Evolutionary conservation across 1,140 invertebrate species (phyloP), one percentile per base, ranked within the genome.

Genomic region (Heliconius congener): DNA sequence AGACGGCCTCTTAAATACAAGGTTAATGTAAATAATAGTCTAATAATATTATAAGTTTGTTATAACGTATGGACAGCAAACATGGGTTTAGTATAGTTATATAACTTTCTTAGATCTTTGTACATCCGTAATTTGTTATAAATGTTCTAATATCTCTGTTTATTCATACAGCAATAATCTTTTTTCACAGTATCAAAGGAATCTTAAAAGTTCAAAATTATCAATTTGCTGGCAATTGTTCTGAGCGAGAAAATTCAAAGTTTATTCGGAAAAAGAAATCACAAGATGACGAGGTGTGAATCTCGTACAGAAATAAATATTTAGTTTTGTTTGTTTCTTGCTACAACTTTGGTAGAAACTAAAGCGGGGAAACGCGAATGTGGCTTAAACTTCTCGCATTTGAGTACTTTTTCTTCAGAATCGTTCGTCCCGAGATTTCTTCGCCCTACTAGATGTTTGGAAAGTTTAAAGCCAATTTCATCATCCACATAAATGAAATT

Each of bases 341-440:
- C 46, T 72, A 76, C 74, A 72, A 79, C 73, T 78, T 78, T 30
- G 16, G 60, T 66, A 27, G 60, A 34, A 79, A 74, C 52, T 73
- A 55, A 37, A 57, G 52, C 55, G 72, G 18, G 39, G 34, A 19
- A 78, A 74, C 60, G 34, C 55, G 71, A 74, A 30, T 76, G 76
- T 71, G 76, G 76, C 60, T 55, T 30, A 77, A 79, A 79, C 73
- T 79, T 50, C 23, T 71, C 23, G 73, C 71, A 79, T 73, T 79
- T 50, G 70, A 71, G 72, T 75, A 78, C 71, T 82, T 82, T 82
- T 84, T 82, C 74, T 79, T 78, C 30, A 16, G 76, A 77, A 70
- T 74, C 57, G 66, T 72, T 76, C 52, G 66, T 73, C 74, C 13
- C 60, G 27, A 66, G 27, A 66, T 66, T 66, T 66, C 23, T 66